Base-by-base conservation (phyloP, 2,888 invertebrate species). In the Coenonympha arcania region DNA sequence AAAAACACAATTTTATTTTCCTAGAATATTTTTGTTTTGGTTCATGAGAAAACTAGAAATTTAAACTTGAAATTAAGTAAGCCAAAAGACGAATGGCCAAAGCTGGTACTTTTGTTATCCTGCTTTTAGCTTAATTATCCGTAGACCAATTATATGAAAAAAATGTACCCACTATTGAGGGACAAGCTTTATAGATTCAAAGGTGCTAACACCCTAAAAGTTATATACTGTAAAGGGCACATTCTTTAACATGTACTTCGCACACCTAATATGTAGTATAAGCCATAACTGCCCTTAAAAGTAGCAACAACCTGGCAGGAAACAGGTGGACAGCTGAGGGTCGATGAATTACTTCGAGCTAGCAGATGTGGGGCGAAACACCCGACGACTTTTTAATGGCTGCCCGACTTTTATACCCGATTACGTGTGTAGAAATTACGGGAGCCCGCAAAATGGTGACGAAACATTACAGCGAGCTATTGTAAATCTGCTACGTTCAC, bases 321-420 rank as follows among this genome's bases (percentile, higher is more conserved):
- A 70, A 69, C 79, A 78, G 78, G 76, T 79, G 78, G 69, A 63
- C 63, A 57, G 62, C 52, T 58, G 59, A 66, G 68, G 70, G 67
- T 67, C 71, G 68, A 72, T 69, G 72, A 66, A 75, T 76, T 71
- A 71, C 66, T 58, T 54, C 50, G 57, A 39, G 24, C 39, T 8
- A 53, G 61, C 68, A 69, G 69, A 67, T 70, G 68, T 41, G 66
- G 31, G 48, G 46, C 58, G 59, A 62, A 61, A 56, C 54, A 55
- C 56, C 47, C 42, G 47, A 58, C 56, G 50, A 55, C 55, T 61
- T 62, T 59, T 63, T 61, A 64, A 64, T 59, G 55, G 57, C 28
- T 54, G 49, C 44, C 46, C 54, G 39, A 49, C 50, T 54, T 55
- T 59, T 55, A 58, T 55, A 56, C 56, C 26, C 52, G 34, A 53